Evolutionary conservation across 2,113 vertebrate species (phyloP).

Genomic region (Heteronetta atricapilla): DNA sequence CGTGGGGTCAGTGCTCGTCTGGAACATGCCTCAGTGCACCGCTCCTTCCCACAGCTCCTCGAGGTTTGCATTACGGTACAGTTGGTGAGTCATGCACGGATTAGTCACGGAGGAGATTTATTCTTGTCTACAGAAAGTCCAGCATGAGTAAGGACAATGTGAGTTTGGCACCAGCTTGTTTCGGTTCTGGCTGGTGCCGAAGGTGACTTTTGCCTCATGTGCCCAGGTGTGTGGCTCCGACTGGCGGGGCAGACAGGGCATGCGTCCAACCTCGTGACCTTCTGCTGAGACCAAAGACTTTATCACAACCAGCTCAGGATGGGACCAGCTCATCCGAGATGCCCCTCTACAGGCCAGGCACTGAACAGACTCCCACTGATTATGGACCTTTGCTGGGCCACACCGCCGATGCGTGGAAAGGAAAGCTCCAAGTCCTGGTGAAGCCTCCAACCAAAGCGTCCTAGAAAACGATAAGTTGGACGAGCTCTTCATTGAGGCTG

Average conservation of each 20-base stretch:
- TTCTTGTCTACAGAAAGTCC: slow-evolving; percentile 36
- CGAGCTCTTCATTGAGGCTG: neutral
- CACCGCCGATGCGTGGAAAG: neutral
- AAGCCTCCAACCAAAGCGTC: neutral
- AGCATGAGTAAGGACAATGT: neutral
- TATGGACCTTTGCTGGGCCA: neutral
- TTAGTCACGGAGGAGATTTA: slow-evolving; percentile 44
- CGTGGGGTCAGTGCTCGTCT: neutral
- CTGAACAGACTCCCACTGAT: neutral
- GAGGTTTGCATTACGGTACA: neutral
- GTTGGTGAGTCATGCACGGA: slow-evolving; percentile 40
- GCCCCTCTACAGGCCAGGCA: neutral
- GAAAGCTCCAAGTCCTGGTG: neutral
- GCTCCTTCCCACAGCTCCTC: slow-evolving; percentile 24
- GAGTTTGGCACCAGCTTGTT: neutral
- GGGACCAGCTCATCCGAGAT: neutral
- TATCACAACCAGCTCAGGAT: neutral
- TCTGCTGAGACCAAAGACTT: neutral
- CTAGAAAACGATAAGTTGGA: neutral
- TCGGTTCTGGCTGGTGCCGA: neutral
- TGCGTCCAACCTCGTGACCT: neutral
- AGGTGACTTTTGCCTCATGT: neutral
- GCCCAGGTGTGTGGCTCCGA: neutral
- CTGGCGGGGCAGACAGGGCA: neutral
- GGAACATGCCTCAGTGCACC: neutral